Percentiles rank a stretch among this genome's conserved stretches.
These are phyloP conservation scores for Henricia sp. DNA, from an alignment of 53 echinoderm and acorn worm species.

Conservation along the genomic window DNA sequence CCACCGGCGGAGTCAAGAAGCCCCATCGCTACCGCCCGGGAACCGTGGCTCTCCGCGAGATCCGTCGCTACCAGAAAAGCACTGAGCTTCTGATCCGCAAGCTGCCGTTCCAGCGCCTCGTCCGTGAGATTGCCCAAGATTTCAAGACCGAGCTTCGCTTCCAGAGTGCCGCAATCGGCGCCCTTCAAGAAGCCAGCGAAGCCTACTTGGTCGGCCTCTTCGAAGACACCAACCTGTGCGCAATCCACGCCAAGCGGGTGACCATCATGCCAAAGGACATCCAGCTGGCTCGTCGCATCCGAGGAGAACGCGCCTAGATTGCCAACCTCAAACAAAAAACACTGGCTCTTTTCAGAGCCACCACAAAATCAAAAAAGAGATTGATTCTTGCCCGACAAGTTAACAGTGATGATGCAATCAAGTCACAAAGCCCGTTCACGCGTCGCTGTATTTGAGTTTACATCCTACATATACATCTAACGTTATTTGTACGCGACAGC, in stretches of 20 bases:
- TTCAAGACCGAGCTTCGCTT: constrained; percentile 95
- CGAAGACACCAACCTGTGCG: constrained; percentile 96
- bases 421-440: no score
- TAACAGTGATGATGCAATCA: no score
- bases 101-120: constrained; percentile 86
- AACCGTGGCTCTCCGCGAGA: constrained; percentile 83
- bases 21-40: constrained; percentile 99
- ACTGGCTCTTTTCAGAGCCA: no score
- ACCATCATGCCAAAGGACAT: constrained; percentile 97
- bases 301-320: no score
- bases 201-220: constrained; percentile 92
- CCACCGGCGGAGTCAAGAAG: constrained; percentile 98
- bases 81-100: constrained; percentile 87
- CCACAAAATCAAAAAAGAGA: no score
- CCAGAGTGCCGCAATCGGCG: no score
- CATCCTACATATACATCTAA: no score
- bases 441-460: no score
- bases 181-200: constrained; percentile 91
- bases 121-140: constrained; percentile 82
- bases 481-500: no score
- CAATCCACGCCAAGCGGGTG: constrained; percentile 94
- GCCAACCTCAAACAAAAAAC: no score
- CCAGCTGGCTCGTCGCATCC: constrained; percentile 92
- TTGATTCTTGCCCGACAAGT: no score
- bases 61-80: constrained; percentile 88